Conservation (phyloP, 2,113 vertebrate genomes). For the Phrynosoma platyrhinos region DNA sequence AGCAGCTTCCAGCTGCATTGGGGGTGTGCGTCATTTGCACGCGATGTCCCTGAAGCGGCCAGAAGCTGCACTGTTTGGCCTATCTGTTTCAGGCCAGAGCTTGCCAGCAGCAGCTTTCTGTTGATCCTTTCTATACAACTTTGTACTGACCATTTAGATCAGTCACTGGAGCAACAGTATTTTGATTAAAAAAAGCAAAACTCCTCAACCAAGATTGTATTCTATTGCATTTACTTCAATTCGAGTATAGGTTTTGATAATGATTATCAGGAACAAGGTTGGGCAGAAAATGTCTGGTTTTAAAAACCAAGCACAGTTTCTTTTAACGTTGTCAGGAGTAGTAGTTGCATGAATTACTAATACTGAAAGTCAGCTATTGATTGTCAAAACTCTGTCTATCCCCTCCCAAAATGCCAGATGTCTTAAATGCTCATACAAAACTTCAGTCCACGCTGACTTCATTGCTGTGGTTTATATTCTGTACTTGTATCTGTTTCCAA, state of each 20-base stretch:
- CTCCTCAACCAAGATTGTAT: neutral
- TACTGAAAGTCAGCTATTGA: neutral
- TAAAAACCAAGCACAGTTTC: neutral
- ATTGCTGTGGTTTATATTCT: neutral
- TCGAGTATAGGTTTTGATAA: neutral
- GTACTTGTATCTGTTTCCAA: neutral
- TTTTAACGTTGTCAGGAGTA: neutral
- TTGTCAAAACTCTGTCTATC: neutral
- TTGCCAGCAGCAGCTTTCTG: neutral
- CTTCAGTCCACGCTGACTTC: slow-evolving; percentile 10
- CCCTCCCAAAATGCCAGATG: neutral
- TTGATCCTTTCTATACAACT: neutral
- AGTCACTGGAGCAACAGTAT: neutral
- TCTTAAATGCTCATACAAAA: neutral
- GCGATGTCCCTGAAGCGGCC: no score
- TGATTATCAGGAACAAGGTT: neutral
- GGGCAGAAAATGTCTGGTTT: neutral
- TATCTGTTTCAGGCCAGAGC: neutral
- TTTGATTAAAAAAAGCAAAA: no score
- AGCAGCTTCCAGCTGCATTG: no score
- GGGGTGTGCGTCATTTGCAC: no score
- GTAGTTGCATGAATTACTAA: neutral
- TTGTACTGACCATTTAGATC: neutral
- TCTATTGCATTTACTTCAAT: neutral
- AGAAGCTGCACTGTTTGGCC: no score